Base-by-base conservation (phyloP, 2,888 invertebrate species). In the Pristionchus japonicus region DNA sequence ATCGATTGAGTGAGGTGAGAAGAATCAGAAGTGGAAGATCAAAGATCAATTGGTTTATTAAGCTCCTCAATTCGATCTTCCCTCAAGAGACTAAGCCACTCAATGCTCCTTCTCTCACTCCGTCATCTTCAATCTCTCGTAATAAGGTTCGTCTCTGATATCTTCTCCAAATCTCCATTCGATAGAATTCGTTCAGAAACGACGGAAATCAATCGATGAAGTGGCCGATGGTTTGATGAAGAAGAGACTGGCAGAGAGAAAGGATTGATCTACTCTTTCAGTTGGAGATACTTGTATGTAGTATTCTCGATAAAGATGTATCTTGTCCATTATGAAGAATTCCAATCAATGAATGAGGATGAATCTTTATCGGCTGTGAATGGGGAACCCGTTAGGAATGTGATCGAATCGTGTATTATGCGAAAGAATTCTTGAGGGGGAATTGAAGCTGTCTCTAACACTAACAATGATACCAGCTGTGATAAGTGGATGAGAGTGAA, bases 401-500 rank as follows among this genome's bases (percentile, higher is more conserved):
- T 70, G 70, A 70, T 70, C 70, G 70, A 70, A 70, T 70, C 70
- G 37, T 70, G 37, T 70, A 70, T 34, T 27, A 37, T 70, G 37
- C 70, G 70, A 70, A 70, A 37, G 70, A 70, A 70, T 70, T 70
- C 13, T 70, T 70, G 37, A 70, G 70, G 70, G 23, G 70, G 70
- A 70, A 70, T 34, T 7, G 17, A 70, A 37, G 31, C 37, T 31
- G 70, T 6, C 23, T 70, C 70, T 70, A 37, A 37, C 70, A 70
- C 70, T 70, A 70, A 70, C 70, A 70, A 70, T 37, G 20, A 70
- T 40, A 70, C 70, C 70, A 70, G 70, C 37, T 15, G 37, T 17
- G 9, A 37, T 37, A 64, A 9, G 64, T 31, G 17, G 15, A 67
- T 7, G 13, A 31, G 67, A 37, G 9, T 13, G 52, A 20, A 17